phyloP scores from a whole-genome alignment of 37 sponge, comb jelly and placozoan genomes.

The Axinella damicornis region DNA sequence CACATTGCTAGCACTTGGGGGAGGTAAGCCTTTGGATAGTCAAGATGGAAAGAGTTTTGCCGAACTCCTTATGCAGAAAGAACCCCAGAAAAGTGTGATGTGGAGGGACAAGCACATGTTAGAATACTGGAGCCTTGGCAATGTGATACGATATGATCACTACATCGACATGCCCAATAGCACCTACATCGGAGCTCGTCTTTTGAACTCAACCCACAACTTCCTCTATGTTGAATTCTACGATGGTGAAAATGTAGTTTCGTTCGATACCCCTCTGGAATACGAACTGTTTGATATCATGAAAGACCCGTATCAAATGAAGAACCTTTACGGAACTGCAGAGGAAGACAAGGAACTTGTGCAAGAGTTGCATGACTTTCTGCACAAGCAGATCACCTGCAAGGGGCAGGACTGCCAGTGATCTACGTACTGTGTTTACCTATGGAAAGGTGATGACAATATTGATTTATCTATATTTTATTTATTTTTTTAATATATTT shows the following conservation, averaged over 20 bases:
- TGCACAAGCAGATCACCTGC: constrained; percentile 59
- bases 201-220: constrained; percentile 74
- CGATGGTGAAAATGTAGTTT: not conserved
- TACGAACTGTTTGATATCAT: constrained; percentile 75
- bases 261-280: constrained; percentile 51
- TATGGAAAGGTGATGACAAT: no score
- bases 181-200: constrained; percentile 73
- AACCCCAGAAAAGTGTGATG: not conserved
- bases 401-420: constrained; percentile 15
- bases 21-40: constrained; percentile 38
- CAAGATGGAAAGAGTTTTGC: constrained; percentile 85
- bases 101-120: constrained; percentile 61
- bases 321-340: constrained; percentile 57
- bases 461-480: no score
- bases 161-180: constrained; percentile 81
- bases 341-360: constrained; percentile 10
- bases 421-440: no score
- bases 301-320: constrained; percentile 80
- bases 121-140: constrained; percentile 83
- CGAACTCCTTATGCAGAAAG: constrained; percentile 7
- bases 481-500: no score
- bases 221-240: constrained; percentile 78
- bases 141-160: constrained; percentile 67
- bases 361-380: constrained; percentile 47
- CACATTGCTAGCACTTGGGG: constrained; percentile 65